Evolutionary conservation across 2,888 invertebrate genomes (phyloP), one percentile per base, ranked within the genome.

Genomic region (Choreutis nemorana): DNA sequence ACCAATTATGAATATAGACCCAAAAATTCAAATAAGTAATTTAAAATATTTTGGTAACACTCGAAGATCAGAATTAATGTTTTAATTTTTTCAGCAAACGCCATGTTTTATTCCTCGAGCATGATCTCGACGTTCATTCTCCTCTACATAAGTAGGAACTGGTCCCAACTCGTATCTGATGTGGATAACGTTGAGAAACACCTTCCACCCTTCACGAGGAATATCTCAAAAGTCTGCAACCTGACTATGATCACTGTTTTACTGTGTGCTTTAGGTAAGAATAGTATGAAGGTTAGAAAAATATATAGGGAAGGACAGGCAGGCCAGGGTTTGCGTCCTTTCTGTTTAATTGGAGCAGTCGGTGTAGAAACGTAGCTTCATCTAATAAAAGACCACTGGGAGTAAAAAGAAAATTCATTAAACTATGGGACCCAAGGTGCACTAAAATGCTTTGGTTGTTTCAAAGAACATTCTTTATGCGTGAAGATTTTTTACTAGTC

Each of bases 191-290:
- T 61, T 3, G 65, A 66, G 35, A 16, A 23, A 2, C 36, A 41
- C n/a, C 32, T 66, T 2, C 65, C 65, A 0, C 56, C 56, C 0
- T 42, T 64, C 4, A 39, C 37, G 0, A 48, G 44, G n/a, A 48
- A 55, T 3, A 41, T 58, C 0, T 34, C 44, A 0, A 39, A 27
- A 8, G 34, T 39, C 4, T 55, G 59, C 35, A 50, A 57, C 22
- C n/a, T 48, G 2, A 53, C 45, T 3, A 50, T 45, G 40, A 11
- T 45, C 0, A 40, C 48, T 2, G 48, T 57, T 4, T 40, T 65
- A 3, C 8, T 42, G 6, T 45, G 50, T 6, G 62, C 58, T 34
- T 32, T 51, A 18, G 50, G 65, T 57, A 46, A 33, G 20, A 28
- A 11, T 8, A 29, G 13, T 23, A 29, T 14, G 25, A 21, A 16